A percentile compares a stretch with the other conserved stretches of the same genome.
These are phyloP conservation scores for Cynaeus angustus DNA, from an alignment of 2,888 invertebrate genomes.

Conservation along the genomic window DNA sequence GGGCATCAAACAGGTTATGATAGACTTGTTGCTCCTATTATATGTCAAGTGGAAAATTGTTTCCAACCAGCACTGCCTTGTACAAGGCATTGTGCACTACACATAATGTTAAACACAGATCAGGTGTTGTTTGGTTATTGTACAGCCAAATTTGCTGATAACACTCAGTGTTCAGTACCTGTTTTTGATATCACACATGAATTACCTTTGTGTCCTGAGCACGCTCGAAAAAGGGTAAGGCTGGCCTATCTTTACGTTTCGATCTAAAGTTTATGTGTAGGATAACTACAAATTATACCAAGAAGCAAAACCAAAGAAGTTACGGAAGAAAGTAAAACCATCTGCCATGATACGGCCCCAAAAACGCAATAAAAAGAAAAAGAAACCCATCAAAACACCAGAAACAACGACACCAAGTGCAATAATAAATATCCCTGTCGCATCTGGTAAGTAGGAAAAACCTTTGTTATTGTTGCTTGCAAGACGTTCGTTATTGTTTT, in stretches of 20 bases:
- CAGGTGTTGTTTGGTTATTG: slow-evolving; percentile 84
- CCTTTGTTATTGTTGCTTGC: too few relatives aligned
- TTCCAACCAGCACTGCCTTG: slow-evolving; percentile 79
- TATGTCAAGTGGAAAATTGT: slow-evolving; percentile 62
- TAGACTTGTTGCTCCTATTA: slow-evolving; percentile 58
- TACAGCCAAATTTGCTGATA: slow-evolving; percentile 86
- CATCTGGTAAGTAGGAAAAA: slow-evolving; percentile 35
- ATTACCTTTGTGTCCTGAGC: slow-evolving; percentile 89
- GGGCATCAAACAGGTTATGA: slow-evolving; percentile 53
- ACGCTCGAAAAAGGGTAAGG: slow-evolving; percentile 84
- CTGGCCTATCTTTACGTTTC: background rate
- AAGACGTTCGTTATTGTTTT: too few relatives aligned
- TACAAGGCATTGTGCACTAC: slow-evolving; percentile 87
- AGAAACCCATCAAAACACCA: slow-evolving; percentile 60
- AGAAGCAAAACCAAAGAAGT: slow-evolving; percentile 83
- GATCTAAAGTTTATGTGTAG: slow-evolving; percentile 67
- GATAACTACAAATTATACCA: slow-evolving; percentile 88
- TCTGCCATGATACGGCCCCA: slow-evolving; percentile 74
- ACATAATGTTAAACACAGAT: slow-evolving; percentile 89
- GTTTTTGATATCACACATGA: slow-evolving; percentile 86
- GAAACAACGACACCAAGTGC: slow-evolving; percentile 56
- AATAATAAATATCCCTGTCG: slow-evolving; percentile 52
- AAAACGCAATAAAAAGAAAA: slow-evolving; percentile 75
- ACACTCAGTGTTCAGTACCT: slow-evolving; percentile 85
- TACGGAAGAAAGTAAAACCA: slow-evolving; percentile 77